A percentile compares a stretch with the other conserved stretches of the same genome.
phyloP scores from a whole-genome alignment of 2,113 vertebrate genomes.

The Tonatia bakeri region DNA sequence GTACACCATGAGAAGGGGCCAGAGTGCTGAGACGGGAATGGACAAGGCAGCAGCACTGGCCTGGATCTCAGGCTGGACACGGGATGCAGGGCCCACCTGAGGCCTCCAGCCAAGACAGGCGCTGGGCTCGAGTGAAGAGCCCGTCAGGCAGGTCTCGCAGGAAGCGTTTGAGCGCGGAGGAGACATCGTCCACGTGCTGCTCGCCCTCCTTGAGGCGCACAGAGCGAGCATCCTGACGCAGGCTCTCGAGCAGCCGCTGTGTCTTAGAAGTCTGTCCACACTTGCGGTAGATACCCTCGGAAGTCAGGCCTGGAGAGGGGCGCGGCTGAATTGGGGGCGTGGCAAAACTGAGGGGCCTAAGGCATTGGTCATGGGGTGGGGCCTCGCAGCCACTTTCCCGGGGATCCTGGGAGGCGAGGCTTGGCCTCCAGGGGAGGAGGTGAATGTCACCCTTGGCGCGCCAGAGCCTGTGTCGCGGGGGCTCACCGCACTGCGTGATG shows the following conservation, averaged over 20 bases:
- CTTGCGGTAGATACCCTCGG: slow-evolving; percentile 97
- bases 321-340: not conserved
- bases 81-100: slow-evolving; percentile 78
- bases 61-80: not conserved
- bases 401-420: not conserved
- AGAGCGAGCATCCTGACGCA: slow-evolving; percentile 87
- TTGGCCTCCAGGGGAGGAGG: not conserved
- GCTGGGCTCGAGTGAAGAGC: slow-evolving; percentile 84
- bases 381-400: not conserved
- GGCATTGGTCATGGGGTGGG: not conserved
- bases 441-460: fast-evolving
- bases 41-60: not conserved
- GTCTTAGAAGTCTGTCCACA: slow-evolving; percentile 94
- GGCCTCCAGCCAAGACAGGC: slow-evolving; percentile 83
- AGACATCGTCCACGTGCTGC: slow-evolving; percentile 93
- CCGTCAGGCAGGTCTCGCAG: slow-evolving; percentile 91
- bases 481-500: slow-evolving; percentile 93
- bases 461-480: fast-evolving
- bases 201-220: slow-evolving; percentile 90
- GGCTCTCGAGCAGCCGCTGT: slow-evolving; percentile 85
- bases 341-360: not conserved
- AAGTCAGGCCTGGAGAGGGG: slow-evolving; percentile 84
- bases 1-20: not conserved
- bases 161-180: slow-evolving; percentile 94
- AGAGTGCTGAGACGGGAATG: not conserved